Evolutionary conservation across 2,797 vertebrate species (phyloP).

Genomic region (Echeneis naucrates): DNA sequence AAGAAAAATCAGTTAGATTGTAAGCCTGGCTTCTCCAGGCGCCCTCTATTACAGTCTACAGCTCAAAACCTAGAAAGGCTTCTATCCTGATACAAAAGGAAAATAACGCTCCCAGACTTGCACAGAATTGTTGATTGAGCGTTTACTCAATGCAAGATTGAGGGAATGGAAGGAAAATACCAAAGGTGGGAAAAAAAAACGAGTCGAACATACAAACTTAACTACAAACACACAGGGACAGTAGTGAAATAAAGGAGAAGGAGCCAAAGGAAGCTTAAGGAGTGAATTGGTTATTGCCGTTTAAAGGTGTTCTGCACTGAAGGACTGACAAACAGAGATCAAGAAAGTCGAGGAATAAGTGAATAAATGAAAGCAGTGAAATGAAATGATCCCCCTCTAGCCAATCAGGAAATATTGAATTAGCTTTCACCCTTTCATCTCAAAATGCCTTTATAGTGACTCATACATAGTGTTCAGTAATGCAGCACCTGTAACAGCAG

Average conservation of each 20-base stretch:
- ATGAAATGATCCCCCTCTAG: background rate
- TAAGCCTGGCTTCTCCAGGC: slow-evolving; percentile 3
- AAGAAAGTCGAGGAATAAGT: slow-evolving; percentile 13
- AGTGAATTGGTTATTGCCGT: slow-evolving; percentile 15
- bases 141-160: slow-evolving; percentile 30
- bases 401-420: slow-evolving; percentile 26
- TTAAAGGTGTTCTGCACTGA: background rate
- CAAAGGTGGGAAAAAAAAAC: too few relatives aligned
- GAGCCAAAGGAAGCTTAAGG: slow-evolving; percentile 16
- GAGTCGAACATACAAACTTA: slow-evolving; percentile 8
- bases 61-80: background rate
- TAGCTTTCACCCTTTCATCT: slow-evolving; percentile 35
- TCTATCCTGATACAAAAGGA: background rate
- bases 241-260: slow-evolving; percentile 20
- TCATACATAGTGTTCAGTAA: background rate
- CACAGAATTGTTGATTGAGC: slow-evolving; percentile 35
- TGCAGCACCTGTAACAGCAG: background rate
- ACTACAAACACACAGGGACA: background rate
- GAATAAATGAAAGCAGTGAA: slow-evolving; percentile 17
- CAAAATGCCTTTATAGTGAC: background rate
- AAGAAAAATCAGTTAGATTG: slow-evolving; percentile 36
- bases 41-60: background rate
- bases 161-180: slow-evolving; percentile 1
- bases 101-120: slow-evolving; percentile 1
- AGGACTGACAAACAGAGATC: slow-evolving; percentile 1